Evolutionary conservation across 2,113 vertebrate species (phyloP).

Genomic region (Heteronetta atricapilla): DNA sequence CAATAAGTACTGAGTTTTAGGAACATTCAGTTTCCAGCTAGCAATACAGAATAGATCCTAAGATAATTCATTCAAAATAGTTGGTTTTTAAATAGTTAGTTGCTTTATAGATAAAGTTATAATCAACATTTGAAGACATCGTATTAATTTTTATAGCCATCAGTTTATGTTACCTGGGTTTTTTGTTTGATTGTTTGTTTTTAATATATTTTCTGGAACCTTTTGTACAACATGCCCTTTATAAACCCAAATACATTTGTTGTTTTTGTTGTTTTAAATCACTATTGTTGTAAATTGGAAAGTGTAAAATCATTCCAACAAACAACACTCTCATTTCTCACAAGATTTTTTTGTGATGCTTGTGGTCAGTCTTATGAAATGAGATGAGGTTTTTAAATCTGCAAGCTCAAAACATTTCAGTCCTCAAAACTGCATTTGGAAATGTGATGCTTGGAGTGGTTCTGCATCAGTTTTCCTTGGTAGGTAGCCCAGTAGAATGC

Average conservation of each 20-base stretch:
- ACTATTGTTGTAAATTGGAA: neutral
- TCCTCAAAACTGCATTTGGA: neutral
- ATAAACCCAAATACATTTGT: neutral
- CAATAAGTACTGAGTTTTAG: neutral
- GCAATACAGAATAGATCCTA: neutral
- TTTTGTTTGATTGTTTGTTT: neutral
- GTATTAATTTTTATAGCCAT: neutral
- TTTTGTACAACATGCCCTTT: neutral
- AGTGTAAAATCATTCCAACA: neutral
- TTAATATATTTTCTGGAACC: neutral
- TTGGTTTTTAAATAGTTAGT: neutral
- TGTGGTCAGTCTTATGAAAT: neutral
- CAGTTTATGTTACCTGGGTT: fast-evolving
- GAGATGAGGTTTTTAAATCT: neutral
- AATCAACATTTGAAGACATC: neutral
- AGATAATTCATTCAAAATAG: neutral
- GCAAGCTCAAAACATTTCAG: neutral
- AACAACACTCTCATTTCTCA: neutral
- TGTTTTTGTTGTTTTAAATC: neutral
- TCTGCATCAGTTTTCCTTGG: neutral
- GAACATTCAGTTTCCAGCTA: neutral
- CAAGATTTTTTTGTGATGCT: neutral
- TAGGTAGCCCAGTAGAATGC: neutral
- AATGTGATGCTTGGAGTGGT: neutral
- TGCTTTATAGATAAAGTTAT: neutral